Evolutionary conservation across 1,140 invertebrate species (phyloP), one percentile per base, ranked within the genome.

Genomic region (Drosophila sp.): DNA sequence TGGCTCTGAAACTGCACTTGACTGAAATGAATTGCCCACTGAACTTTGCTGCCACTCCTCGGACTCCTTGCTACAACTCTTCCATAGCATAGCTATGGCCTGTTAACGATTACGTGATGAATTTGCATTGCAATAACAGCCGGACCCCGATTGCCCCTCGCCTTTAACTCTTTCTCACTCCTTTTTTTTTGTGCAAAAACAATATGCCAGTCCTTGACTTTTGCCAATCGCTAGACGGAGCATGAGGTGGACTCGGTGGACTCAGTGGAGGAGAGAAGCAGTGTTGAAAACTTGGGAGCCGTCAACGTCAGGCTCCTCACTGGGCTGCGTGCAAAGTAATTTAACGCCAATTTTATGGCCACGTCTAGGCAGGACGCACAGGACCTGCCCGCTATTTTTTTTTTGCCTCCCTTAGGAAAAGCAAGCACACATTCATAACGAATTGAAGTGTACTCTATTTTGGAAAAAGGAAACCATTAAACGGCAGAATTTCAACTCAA

Each of bases 41-140:
- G 76, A 68, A 50, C 44, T 50, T 50, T 50, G 44, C 44, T 50
- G 55, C 55, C n/a, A 57, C n/a, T 57, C 17, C 30, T 55, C 23
- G 55, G 27, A 54, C 29, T 23, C 17, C 29, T 38, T 64, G 0
- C 7, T 47, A 3, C n/a, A 29, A 8, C 33, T 66, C 11, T 11
- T 30, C 25, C 41, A n/a, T 11, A 17, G n/a, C 29, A 35, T 27
- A 11, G 32, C 62, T 70, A 66, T 56, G 55, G 75, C 66, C 78
- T 80, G 78, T 80, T 80, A 80, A 78, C 78, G 78, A 80, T 80
- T 74, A 80, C 78, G 78, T 80, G 78, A 80, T 80, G 78, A 80
- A 80, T 80, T 80, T 80, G 78, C 78, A 80, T 80, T 78, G 78
- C 78, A 70, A 76, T 76, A 79, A 73, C 68, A 70, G 66, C 23